These are phyloP conservation scores for Pteromalus puparum DNA, from an alignment of 1,140 invertebrate genomes.

Conservation along the genomic window DNA sequence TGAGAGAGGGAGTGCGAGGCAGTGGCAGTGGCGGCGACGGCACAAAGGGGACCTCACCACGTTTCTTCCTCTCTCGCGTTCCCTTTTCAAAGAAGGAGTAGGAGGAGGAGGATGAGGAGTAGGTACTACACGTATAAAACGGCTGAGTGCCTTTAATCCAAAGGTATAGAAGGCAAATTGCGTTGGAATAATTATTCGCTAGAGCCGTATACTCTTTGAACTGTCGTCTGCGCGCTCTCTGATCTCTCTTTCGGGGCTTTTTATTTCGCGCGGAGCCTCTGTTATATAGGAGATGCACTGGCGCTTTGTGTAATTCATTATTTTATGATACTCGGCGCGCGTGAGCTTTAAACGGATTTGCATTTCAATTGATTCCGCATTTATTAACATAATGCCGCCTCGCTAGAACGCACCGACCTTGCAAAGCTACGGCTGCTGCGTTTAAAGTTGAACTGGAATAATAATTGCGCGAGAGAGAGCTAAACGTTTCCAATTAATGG, in stretches of 20 bases:
- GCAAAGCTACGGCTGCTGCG: not conserved
- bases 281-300: not conserved
- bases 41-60: constrained; percentile 23
- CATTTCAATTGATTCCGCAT: constrained; percentile 17
- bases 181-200: constrained; percentile 48
- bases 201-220: constrained; percentile 40
- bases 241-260: constrained; percentile 6
- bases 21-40: not conserved
- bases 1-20: not conserved
- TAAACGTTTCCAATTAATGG: constrained; percentile 4
- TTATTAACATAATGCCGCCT: not conserved
- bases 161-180: constrained; percentile 42
- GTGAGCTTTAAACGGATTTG: constrained; percentile 4
- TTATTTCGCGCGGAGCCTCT: not conserved
- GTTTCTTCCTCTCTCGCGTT: not conserved
- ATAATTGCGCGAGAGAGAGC: not conserved
- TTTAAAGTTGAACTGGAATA: not conserved
- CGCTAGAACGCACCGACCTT: not conserved
- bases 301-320: not conserved
- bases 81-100: not conserved
- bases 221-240: not conserved
- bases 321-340: not conserved
- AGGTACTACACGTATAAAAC: constrained; percentile 24
- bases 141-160: constrained; percentile 50
- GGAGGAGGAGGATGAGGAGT: constrained; percentile 9